Evolutionary conservation across 1,140 invertebrate genomes (phyloP).

Genomic region (Bombus turneri): DNA sequence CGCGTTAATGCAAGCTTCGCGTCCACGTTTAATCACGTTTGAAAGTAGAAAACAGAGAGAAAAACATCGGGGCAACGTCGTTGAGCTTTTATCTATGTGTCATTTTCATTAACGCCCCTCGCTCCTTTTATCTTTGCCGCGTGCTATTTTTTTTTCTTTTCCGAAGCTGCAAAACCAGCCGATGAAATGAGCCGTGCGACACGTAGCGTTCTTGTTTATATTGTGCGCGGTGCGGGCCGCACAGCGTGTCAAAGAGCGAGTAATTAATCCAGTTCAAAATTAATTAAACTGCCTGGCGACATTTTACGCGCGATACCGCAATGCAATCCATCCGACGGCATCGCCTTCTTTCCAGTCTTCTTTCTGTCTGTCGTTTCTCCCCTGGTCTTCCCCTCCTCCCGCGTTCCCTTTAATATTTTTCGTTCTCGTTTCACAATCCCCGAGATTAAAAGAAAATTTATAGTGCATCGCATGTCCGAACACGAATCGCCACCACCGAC

Average conservation of each 20-base stretch:
- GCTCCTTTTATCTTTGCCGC: background rate
- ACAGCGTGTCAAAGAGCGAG: conserved; percentile 34
- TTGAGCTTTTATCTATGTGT: conserved; percentile 21
- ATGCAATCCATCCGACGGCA: conserved; percentile 15
- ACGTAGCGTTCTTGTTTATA: background rate
- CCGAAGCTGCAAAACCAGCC: background rate
- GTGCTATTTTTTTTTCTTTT: background rate
- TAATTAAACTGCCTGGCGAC: conserved; percentile 67
- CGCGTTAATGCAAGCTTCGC: conserved; percentile 3
- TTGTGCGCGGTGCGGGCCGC: background rate
- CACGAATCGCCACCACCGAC: conserved; percentile 19
- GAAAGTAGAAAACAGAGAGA: conserved; percentile 15
- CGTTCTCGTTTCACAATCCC: conserved; percentile 63
- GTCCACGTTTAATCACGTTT: conserved; percentile 32
- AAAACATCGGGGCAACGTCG: conserved; percentile 16
- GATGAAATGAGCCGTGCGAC: conserved; percentile 29
- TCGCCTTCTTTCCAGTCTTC: conserved; percentile 14
- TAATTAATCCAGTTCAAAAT: conserved; percentile 66
- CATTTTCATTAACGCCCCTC: conserved; percentile 30
- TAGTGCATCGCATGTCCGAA: conserved; percentile 63
- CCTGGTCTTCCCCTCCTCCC: background rate
- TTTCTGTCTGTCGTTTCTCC: conserved; percentile 4
- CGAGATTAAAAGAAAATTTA: conserved; percentile 79
- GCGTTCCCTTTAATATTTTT: conserved; percentile 70
- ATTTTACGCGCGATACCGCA: conserved; percentile 16